Evolutionary conservation across 2,113 vertebrate species (phyloP).

Genomic region (Cyanocitta stelleri): DNA sequence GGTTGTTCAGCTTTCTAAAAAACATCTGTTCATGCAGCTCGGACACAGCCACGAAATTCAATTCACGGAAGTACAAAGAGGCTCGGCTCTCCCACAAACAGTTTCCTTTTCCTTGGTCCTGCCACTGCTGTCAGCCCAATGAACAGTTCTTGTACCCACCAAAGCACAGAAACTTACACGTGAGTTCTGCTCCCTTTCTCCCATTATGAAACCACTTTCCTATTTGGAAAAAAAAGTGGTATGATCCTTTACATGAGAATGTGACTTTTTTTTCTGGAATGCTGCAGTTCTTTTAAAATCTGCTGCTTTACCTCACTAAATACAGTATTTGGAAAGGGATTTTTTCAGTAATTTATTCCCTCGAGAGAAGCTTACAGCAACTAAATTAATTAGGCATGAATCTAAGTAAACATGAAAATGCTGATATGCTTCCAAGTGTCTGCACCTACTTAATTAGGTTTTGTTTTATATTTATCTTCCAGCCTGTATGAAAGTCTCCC

Average conservation of each 20-base stretch:
- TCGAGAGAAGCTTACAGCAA: background rate
- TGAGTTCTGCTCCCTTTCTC: background rate
- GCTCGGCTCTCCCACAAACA: background rate
- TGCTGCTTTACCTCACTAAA: background rate
- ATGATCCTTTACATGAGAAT: background rate
- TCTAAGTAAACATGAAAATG: conserved; percentile 38
- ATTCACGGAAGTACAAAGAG: background rate
- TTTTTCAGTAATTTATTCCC: background rate
- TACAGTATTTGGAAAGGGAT: background rate
- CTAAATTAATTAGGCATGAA: background rate
- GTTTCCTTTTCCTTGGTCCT: background rate
- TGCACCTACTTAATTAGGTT: background rate
- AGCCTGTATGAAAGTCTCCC: background rate
- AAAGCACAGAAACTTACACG: rapidly evolving
- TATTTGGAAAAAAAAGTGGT: rapidly evolving
- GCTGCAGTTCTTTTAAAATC: background rate
- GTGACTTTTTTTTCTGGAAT: background rate
- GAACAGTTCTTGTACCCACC: background rate
- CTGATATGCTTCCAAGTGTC: background rate
- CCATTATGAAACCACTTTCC: background rate
- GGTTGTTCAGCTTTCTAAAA: background rate
- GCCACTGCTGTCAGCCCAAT: background rate
- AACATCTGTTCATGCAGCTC: background rate
- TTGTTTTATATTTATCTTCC: background rate
- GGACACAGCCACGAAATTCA: background rate